Base-by-base conservation (phyloP, 2,888 invertebrate species). In the Drosophila yooni region DNA sequence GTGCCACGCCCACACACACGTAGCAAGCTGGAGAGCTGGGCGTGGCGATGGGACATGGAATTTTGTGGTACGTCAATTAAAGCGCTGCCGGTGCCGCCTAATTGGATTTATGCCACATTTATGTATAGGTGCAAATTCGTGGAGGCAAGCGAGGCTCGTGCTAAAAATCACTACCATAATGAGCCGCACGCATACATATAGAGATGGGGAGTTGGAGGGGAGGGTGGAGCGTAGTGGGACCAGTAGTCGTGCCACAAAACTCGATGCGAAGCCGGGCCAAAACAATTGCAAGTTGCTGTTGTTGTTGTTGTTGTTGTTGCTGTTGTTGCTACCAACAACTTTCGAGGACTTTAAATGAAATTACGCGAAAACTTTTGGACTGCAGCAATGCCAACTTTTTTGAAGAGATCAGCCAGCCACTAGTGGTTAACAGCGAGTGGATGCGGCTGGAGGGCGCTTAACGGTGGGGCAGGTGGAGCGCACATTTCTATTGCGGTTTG, bases 281-380 rank as follows among this genome's bases (percentile, higher is more conserved):
- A 86, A 90, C 90, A 86, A 86, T 86, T 83, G 85, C 81, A 87
- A 83, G 68, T 84, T 83, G 68, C 52, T 64, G 46, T 25, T 57
- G 57, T 15, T 57, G 25, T 50, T 38, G 48, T 6, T 7, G 33
- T 3, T n/a, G 54, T 38, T 56, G 18, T 54, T 54, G 25, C 1
- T 21, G 21, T 48, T 61, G 58, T 33, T 52, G 40, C 56, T 29
- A 76, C 65, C 62, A 86, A 75, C 86, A 87, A 87, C 88, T 87
- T 87, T 87, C 76, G 76, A 89, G 89, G 89, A 90, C 91, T 87
- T 90, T 88, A 87, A 87, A 87, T 87, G 91, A 87, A 87, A 90
- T 87, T 90, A 87, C 90, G 91, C 89, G 91, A 78, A 87, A 87
- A 87, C 59, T 87, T 87, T 90, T 72, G 74, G 84, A 73, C 80